A percentile compares a stretch with the other conserved stretches of the same genome.
Conservation (phyloP, 2,888 invertebrate species). For the Lasioglossum marginatum region DNA sequence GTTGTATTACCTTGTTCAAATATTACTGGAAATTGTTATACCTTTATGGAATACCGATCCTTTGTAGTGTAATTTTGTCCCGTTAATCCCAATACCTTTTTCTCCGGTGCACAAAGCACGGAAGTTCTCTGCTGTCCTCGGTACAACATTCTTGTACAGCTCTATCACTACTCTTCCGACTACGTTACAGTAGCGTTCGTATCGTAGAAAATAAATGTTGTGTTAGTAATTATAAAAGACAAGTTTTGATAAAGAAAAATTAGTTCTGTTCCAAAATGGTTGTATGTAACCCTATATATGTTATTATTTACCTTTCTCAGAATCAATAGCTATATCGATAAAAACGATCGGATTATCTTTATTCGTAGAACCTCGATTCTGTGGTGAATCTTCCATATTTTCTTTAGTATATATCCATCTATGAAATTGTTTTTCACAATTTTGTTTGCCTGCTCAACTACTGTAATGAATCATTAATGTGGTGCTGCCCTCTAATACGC, state of each 20-base stretch:
- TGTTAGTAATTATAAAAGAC: constrained; percentile 1
- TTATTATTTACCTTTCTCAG: constrained; percentile 87
- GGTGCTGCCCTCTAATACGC: constrained; percentile 21
- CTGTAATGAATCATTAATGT: not conserved
- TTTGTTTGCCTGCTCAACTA: constrained; percentile 11
- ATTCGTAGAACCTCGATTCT: constrained; percentile 50
- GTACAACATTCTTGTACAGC: constrained; percentile 92
- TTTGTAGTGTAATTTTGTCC: constrained; percentile 93
- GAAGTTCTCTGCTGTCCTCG: constrained; percentile 96
- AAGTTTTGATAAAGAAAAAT: not conserved
- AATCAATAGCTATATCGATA: constrained; percentile 89
- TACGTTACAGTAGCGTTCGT: constrained; percentile 75
- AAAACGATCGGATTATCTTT: constrained; percentile 88
- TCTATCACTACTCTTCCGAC: constrained; percentile 95
- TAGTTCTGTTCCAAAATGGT: not conserved
- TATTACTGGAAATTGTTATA: constrained; percentile 87
- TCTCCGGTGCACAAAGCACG: constrained; percentile 96
- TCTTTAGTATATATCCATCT: constrained; percentile 16
- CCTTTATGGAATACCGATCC: constrained; percentile 93
- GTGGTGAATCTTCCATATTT: constrained; percentile 71
- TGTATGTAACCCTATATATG: constrained; percentile 24
- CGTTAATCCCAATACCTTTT: constrained; percentile 89
- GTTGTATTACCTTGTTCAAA: constrained; percentile 90
- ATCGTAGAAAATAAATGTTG: constrained; percentile 34
- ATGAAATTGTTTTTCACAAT: constrained; percentile 21